Evolutionary conservation across 2,888 invertebrate species (phyloP).

Genomic region (Heliconius sara): DNA sequence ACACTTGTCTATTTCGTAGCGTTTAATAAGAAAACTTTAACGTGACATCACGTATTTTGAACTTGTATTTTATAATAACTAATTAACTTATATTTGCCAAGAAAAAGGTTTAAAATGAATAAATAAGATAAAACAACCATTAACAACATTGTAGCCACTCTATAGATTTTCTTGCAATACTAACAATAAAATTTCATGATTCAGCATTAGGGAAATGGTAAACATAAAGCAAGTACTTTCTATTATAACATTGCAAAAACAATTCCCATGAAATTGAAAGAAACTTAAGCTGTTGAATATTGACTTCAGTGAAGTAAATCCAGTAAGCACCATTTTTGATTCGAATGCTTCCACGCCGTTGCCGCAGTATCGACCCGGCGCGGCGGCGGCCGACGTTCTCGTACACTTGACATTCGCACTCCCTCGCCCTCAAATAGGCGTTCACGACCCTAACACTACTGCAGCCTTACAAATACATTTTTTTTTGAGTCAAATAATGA

Average conservation of each 20-base stretch:
- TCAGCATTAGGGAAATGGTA: not conserved
- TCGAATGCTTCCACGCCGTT: slow-evolving; percentile 15
- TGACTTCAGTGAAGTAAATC: not conserved
- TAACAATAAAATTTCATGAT: not conserved
- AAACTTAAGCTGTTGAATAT: not conserved
- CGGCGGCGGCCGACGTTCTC: slow-evolving; percentile 51
- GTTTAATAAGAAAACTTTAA: slow-evolving; percentile 8
- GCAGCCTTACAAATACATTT: slow-evolving; percentile 32
- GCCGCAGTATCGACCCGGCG: slow-evolving; percentile 50
- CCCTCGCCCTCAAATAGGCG: slow-evolving; percentile 54
- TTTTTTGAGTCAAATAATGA: slow-evolving; percentile 20
- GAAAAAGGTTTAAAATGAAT: not conserved
- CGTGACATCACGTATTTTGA: not conserved
- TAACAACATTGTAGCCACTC: not conserved
- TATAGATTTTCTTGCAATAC: not conserved
- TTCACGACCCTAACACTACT: slow-evolving; percentile 54
- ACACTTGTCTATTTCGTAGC: slow-evolving; percentile 19
- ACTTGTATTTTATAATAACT: not conserved
- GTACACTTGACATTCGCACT: slow-evolving; percentile 76
- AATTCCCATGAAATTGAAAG: too few species aligned
- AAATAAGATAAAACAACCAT: not conserved
- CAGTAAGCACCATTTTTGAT: slow-evolving; percentile 1
- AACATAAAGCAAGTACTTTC: not conserved
- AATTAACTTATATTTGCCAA: not conserved
- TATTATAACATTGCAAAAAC: not conserved